Evolutionary conservation across 2,888 invertebrate genomes (phyloP).

Genomic region (Xestia c-nigrum): DNA sequence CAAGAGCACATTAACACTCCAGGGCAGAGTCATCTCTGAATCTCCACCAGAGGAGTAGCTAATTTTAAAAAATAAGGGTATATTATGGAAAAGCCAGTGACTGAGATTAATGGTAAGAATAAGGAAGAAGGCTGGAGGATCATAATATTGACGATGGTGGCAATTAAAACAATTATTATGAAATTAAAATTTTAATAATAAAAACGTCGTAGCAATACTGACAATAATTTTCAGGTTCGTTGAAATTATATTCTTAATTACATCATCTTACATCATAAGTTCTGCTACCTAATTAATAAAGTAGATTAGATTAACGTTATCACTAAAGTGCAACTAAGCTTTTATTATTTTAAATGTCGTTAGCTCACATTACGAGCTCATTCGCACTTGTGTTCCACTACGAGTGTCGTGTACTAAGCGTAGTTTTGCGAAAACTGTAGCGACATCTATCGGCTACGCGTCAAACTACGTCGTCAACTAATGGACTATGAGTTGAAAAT

Average conservation of each 20-base stretch:
- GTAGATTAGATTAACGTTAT: background rate
- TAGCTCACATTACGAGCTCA: background rate
- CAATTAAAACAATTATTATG: background rate
- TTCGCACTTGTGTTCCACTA: background rate
- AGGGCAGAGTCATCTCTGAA: too few relatives aligned
- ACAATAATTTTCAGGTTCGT: background rate
- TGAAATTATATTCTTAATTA: background rate
- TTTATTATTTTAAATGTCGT: background rate
- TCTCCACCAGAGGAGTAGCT: too few relatives aligned
- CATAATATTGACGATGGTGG: background rate
- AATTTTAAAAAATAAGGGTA: too few relatives aligned
- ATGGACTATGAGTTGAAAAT: background rate
- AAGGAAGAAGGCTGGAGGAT: background rate
- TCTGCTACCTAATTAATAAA: background rate
- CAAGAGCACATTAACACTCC: too few relatives aligned
- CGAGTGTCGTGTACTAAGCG: too few relatives aligned
- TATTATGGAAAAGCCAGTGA: too few relatives aligned
- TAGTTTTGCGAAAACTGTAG: background rate
- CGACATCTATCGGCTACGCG: background rate
- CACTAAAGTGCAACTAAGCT: conserved; percentile 1
- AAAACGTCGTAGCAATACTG: background rate
- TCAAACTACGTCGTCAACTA: background rate
- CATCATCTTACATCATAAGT: conserved; percentile 6
- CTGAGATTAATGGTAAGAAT: background rate
- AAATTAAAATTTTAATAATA: background rate